Evolutionary conservation across 2,888 invertebrate genomes (phyloP).

Genomic region (Ophioninae sp.): DNA sequence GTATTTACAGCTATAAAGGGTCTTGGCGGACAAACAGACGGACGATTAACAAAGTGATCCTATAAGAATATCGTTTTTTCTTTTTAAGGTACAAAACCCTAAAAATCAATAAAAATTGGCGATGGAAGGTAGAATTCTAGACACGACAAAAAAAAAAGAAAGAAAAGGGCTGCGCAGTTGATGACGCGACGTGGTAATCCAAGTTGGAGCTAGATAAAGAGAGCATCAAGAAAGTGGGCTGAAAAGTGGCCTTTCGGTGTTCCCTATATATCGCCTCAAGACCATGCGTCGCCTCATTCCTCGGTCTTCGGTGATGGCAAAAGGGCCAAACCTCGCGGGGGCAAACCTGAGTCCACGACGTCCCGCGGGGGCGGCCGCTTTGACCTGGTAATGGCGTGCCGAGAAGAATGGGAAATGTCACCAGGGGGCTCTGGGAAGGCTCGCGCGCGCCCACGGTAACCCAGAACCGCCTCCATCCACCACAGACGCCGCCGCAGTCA

Average conservation of each 20-base stretch:
- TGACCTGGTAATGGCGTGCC: conserved; percentile 80
- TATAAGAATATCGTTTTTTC: too few species aligned
- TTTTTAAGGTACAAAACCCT: too few species aligned
- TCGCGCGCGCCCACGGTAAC: conserved; percentile 67
- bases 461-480: conserved; percentile 58
- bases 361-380: conserved; percentile 80
- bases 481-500: conserved; percentile 66
- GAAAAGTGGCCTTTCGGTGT: conserved; percentile 69
- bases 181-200: conserved; percentile 42
- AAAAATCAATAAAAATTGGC: too few species aligned
- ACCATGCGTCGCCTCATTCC: conserved; percentile 46
- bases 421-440: conserved; percentile 76
- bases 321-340: conserved; percentile 49
- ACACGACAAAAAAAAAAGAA: not conserved
- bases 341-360: conserved; percentile 68
- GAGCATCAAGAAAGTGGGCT: conserved; percentile 67
- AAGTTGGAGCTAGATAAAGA: conserved; percentile 26
- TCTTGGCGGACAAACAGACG: too few species aligned
- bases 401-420: conserved; percentile 81
- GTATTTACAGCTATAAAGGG: too few species aligned
- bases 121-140: too few species aligned
- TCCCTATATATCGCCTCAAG: conserved; percentile 56
- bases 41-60: too few species aligned
- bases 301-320: conserved; percentile 37
- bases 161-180: not conserved